Conservation (phyloP, 1,140 invertebrate genomes). For the Drosophila varians region DNA sequence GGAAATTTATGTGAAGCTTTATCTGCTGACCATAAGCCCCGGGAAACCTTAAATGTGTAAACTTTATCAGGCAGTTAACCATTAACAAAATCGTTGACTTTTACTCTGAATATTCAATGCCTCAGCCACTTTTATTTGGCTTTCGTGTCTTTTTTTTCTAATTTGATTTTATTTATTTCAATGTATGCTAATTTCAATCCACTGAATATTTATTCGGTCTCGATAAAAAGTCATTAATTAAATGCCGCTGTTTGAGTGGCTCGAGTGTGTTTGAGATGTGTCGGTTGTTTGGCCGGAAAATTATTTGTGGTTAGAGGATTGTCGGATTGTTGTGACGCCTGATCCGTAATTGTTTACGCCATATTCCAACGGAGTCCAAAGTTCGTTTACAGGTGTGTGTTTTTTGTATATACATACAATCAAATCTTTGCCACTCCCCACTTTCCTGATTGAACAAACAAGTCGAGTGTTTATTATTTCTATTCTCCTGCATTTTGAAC, state of each 20-base stretch:
- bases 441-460: constrained; percentile 42
- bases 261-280: constrained; percentile 33
- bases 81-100: constrained; percentile 67
- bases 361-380: constrained; percentile 26
- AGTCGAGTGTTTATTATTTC: constrained; percentile 45
- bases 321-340: constrained; percentile 33
- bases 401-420: too few species aligned
- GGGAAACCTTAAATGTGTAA: constrained; percentile 48
- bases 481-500: constrained; percentile 17
- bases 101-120: constrained; percentile 68
- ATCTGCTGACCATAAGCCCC: not conserved
- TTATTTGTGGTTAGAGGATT: constrained; percentile 46
- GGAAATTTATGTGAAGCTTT: not conserved
- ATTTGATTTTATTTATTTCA: constrained; percentile 56
- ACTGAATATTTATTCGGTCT: constrained; percentile 54
- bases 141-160: constrained; percentile 11
- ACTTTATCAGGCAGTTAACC: constrained; percentile 37
- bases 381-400: constrained; percentile 39
- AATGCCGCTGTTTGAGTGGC: constrained; percentile 40
- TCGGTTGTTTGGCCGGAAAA: constrained; percentile 28
- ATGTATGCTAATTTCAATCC: constrained; percentile 62
- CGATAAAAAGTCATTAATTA: constrained; percentile 66
- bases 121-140: constrained; percentile 12
- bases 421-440: constrained; percentile 3
- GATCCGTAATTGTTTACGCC: constrained; percentile 25